phyloP scores from a whole-genome alignment of 30 jellyfish, hydroid and myxozoan genomes.

The Phacellophora camtschatica region DNA sequence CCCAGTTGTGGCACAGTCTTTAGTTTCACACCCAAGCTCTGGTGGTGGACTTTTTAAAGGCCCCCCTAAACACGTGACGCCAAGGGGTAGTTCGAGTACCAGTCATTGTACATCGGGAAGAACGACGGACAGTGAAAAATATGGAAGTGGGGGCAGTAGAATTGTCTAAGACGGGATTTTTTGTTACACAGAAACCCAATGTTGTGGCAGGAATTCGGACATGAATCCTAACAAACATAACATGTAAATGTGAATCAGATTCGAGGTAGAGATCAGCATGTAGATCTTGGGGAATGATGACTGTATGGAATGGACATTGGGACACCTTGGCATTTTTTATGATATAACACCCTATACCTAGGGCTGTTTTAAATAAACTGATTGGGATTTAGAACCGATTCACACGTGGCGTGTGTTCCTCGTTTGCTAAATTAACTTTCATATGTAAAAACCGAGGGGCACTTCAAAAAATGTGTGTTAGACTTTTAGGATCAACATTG shows the following conservation, averaged over 20 bases:
- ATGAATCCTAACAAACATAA: background rate
- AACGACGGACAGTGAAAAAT: conserved; percentile 61
- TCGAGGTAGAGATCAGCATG: background rate
- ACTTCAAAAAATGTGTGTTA: too few species aligned
- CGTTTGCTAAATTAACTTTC: too few species aligned
- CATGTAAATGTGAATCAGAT: background rate
- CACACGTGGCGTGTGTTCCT: too few species aligned
- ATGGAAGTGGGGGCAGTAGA: conserved; percentile 67
- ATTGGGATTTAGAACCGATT: too few species aligned
- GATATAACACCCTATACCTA: too few species aligned
- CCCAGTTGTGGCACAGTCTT: conserved; percentile 70
- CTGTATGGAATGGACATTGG: too few species aligned
- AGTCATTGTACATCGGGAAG: conserved; percentile 54
- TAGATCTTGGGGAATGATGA: too few species aligned
- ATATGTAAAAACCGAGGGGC: too few species aligned
- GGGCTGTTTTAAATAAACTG: too few species aligned
- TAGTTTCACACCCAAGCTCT: conserved; percentile 58
- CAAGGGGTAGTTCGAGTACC: conserved; percentile 77
- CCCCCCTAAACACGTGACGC: conserved; percentile 50
- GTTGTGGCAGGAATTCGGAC: background rate
- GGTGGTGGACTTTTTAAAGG: conserved; percentile 25
- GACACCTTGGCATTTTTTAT: too few species aligned
- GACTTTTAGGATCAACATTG: too few species aligned
- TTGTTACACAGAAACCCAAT: background rate
- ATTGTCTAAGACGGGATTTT: background rate